Evolutionary conservation across 92 coral and sea anemone species (phyloP), one percentile per base, ranked within the genome.

Genomic region (Phymanthus crucifer): DNA sequence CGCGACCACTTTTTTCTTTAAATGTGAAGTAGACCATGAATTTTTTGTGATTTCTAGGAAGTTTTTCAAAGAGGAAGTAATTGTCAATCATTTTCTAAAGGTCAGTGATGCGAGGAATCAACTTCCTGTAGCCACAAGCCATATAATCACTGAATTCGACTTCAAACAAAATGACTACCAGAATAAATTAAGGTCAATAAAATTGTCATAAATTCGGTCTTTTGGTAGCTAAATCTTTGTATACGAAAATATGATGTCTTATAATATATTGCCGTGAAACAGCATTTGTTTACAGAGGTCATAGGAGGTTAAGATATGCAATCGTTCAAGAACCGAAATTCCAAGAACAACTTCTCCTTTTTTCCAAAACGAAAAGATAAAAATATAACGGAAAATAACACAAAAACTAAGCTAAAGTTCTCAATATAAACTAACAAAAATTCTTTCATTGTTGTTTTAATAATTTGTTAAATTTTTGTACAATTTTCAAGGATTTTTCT

Each of bases 41-140:
- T 8, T 27, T 24, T 61, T 61, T 61, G n/a, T 61, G 68, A 61
- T 61, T 61, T 61, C 68, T 61, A 24, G 68, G 68, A 61, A 61
- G 1, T 27, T 12, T 61, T 27, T 29, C 3, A 61, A 61, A 61
- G 64, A 61, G 68, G 68, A 61, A 61, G 68, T 61, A 18, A 29
- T 61, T 61, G 68, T 61, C 68, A 61, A 61, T 61, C 68, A 61
- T 26, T 61, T 27, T 61, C 3, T 4, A 61, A 61, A 27, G 36
- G 68, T 61, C 68, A 27, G 7, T 61, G 32, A 61, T 27, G 68
- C 29, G 68, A n/a, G 68, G 34, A 9, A 27, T 27, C 16, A 27
- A 61, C 68, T 29, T 61, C 68, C 68, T 24, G 68, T 61, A 29
- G 26, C 48, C 27, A 54, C 64, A 14, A 54, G 64, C 64, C 64